A percentile compares a stretch with the other conserved stretches of the same genome.
phyloP scores from a whole-genome alignment of 2,797 vertebrate genomes.

The Pogoniulus pusillus region DNA sequence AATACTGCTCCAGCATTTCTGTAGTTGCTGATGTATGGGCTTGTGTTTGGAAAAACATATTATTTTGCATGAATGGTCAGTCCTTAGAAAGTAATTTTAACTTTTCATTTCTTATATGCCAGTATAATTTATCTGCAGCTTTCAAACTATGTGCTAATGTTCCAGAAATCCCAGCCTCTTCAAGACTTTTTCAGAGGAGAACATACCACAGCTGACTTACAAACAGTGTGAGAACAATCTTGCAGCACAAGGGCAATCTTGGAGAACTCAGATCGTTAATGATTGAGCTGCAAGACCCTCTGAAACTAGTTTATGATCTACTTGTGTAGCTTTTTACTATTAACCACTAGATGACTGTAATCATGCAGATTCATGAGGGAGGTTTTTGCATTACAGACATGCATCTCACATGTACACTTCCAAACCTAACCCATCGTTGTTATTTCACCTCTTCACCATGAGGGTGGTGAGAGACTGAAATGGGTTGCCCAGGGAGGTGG shows the following conservation, averaged over 20 bases:
- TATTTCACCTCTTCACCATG: no score
- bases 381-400: background rate
- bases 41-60: background rate
- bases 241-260: background rate
- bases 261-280: background rate
- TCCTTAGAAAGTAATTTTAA: background rate
- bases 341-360: background rate
- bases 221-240: background rate
- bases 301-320: background rate
- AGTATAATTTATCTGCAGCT: background rate
- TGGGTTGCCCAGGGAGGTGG: no score
- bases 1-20: background rate
- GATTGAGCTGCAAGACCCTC: background rate
- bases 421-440: accelerated
- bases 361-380: background rate
- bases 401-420: background rate
- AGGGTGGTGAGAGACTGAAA: no score
- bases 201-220: background rate
- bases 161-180: background rate
- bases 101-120: background rate
- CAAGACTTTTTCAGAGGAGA: background rate
- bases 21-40: background rate
- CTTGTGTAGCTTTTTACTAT: no score
- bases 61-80: background rate
- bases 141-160: background rate